Base-by-base conservation (phyloP, 2,113 vertebrate species). In the Nanorana parkeri region DNA sequence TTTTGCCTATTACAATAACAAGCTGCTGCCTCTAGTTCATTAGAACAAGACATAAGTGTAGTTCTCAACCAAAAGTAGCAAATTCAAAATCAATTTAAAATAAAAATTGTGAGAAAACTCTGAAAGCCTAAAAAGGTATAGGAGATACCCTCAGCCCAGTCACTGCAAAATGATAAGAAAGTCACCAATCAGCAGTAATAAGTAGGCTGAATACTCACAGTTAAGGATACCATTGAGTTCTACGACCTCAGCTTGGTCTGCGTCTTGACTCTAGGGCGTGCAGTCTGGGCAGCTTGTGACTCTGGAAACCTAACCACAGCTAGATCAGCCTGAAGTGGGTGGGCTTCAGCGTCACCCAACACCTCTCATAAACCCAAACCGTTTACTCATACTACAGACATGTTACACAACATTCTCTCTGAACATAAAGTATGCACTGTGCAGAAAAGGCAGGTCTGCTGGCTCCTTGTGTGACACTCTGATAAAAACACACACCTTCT, bases 311-410 rank as follows among this genome's bases (percentile, higher is more conserved):
- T 60, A 68, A 68, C 29, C 51, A 32, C 36, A 13, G 78, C 5
- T 26, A 54, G 23, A 24, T 52, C 61, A 75, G 72, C 10, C 26
- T 68, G 29, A 60, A 55, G 64, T 76, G 71, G 71, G 71, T 82
- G 72, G 64, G 71, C 61, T 66, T 10, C 52, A 24, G 15, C 41
- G 80, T 75, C 71, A 67, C 24, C 61, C 61, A 58, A 67, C 80
- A 67, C 71, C 52, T 24, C 71, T 54, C 79, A 55, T 23, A 75
- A 75, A 82, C 61, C 47, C 69, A 73, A 73, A 80, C 36, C 17
- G 68, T 51, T 65, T 81, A 81, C 68, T 55, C 56, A 29, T n/a
- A 80, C 55, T 72, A 71, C 36, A 64, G 60, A 65, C 58, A 23
- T 64, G 56, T 61, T 36, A 56, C 15, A 29, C 51, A 68, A 20